Percentiles rank a stretch among this genome's conserved stretches.
These are phyloP conservation scores for Phoxinus dragarum DNA, from an alignment of 2,797 vertebrate genomes.

Conservation along the genomic window DNA sequence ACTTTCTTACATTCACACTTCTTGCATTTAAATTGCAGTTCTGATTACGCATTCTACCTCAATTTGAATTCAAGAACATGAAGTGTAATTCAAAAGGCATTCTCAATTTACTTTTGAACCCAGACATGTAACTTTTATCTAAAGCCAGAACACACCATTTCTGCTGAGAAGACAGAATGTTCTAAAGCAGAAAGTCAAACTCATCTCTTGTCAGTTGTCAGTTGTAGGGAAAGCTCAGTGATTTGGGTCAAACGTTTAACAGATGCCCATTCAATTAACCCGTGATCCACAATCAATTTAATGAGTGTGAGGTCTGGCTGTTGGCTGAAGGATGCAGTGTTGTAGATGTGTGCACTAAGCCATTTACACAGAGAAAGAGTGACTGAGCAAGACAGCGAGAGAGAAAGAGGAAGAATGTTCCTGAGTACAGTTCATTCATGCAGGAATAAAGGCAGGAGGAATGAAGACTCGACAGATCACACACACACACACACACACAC, in stretches of 20 bases:
- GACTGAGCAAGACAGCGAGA: slow-evolving; percentile 17
- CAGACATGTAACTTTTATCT: background rate
- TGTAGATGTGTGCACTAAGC: slow-evolving; percentile 36
- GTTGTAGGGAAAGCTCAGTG: slow-evolving; percentile 19
- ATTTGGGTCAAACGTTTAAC: slow-evolving; percentile 33
- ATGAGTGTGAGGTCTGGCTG: slow-evolving; percentile 24
- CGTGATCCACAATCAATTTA: slow-evolving; percentile 25
- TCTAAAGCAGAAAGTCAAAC: background rate
- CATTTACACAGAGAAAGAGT: slow-evolving; percentile 19
- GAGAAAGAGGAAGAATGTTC: slow-evolving; percentile 32
- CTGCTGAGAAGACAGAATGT: background rate
- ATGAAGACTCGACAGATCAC: slow-evolving; percentile 6
- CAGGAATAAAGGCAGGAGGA: slow-evolving; percentile 38
- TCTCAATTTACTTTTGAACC: background rate
- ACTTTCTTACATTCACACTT: background rate
- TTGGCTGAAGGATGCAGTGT: slow-evolving; percentile 12
- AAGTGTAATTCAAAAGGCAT: background rate
- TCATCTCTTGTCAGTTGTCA: slow-evolving; percentile 1
- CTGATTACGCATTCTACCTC: background rate
- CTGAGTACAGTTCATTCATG: slow-evolving; percentile 41
- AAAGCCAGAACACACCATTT: background rate
- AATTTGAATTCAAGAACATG: background rate
- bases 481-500: background rate
- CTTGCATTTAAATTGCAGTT: background rate
- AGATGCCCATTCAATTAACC: slow-evolving; percentile 33